Evolutionary conservation across 2,888 invertebrate genomes (phyloP).

Genomic region (Macroteleia sp.): DNA sequence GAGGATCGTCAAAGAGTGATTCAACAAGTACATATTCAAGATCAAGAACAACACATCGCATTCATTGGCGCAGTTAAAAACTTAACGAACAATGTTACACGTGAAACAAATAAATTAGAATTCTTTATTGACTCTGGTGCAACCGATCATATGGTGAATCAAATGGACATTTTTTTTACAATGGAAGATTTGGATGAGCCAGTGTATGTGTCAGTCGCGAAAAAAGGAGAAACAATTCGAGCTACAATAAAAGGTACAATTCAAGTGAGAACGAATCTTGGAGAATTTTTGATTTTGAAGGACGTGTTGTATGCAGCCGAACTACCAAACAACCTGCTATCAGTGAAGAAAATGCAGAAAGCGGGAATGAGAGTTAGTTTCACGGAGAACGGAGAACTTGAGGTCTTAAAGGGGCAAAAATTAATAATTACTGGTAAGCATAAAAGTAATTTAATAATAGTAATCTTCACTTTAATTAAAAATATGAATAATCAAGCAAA

Average conservation of each 20-base stretch:
- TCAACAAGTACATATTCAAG: background rate
- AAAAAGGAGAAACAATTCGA: background rate
- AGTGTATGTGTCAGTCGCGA: background rate
- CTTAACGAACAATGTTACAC: too few species aligned
- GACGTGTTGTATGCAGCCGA: slow-evolving; percentile 9
- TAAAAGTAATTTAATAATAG: too few species aligned
- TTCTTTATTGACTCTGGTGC: slow-evolving; percentile 8
- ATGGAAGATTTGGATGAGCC: background rate
- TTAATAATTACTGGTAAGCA: too few species aligned
- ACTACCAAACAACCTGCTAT: background rate
- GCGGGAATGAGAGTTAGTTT: too few species aligned
- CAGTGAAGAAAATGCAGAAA: slow-evolving; percentile 4
- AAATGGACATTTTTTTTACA: background rate
- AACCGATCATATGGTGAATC: background rate
- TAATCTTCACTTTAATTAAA: too few species aligned
- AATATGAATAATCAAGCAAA: too few species aligned
- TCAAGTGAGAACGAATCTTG: background rate
- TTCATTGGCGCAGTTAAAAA: too few species aligned
- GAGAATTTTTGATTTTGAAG: background rate
- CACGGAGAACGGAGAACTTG: too few species aligned
- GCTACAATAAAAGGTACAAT: slow-evolving; percentile 6
- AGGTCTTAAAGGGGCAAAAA: too few species aligned
- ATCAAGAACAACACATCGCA: background rate
- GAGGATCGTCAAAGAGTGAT: too few species aligned
- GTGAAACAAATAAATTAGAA: too few species aligned